Base-by-base conservation (phyloP, 2,888 invertebrate species). In the Noctua pronuba region DNA sequence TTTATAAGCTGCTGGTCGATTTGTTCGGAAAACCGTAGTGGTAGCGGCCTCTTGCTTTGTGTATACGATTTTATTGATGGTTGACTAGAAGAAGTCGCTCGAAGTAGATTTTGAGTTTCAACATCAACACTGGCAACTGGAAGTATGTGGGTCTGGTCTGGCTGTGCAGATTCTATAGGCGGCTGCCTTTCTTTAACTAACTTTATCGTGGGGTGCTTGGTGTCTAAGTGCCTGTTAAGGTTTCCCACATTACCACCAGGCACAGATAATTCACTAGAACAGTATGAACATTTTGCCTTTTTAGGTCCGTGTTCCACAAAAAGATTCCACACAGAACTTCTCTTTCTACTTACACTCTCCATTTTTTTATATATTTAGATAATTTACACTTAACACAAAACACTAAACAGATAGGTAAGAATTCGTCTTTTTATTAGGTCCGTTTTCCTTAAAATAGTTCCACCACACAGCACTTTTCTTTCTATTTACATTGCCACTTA, bases 1-100 rank as follows among this genome's bases (percentile, higher is more conserved):
- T 58, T 75, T 13, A 88, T 18, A 38, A 86, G 55, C 41, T 88
- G 85, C 38, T 81, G 46, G 66, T 87, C 85, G 3, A 86, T 68
- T 67, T 72, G 66, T 60, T 77, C 16, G 71, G 60, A 4, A 60
- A 4, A 5, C 28, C 31, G 71, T 71, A 16, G 44, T 71, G 71
- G 71, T 60, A 71, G 5, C 71, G 71, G 60, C 60, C 5, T 71
- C 58, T 13, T 71, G 44, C 58, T 71, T 60, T 71, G 71, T 71
- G 60, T 1, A 31, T 44, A 71, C 0, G 16, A 2, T 71, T 71
- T 60, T 60, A 60, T 60, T 31, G 71, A 71, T 71, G 44, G 44
- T 31, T 60, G 58, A 24, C 71, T 71, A 60, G 71, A 60, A 68
- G 35, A 24, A 71, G 58, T 58, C 28, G 28, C 70, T 4, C 58